Percentiles rank a stretch among this genome's conserved stretches.
These are phyloP conservation scores for Meda fulgida DNA, from an alignment of 2,797 vertebrate genomes.

Conservation along the genomic window DNA sequence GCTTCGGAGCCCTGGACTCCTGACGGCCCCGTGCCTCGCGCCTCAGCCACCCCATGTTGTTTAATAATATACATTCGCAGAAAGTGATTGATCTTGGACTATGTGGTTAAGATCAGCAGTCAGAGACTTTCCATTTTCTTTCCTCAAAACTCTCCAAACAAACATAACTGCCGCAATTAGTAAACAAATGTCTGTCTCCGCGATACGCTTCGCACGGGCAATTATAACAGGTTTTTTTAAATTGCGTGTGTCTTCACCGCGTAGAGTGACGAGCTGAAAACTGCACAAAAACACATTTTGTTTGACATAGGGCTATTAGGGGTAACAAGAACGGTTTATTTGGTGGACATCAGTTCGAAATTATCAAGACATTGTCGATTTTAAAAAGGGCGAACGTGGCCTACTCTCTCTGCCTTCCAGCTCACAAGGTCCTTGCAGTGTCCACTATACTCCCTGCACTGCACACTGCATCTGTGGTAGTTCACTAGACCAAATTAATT, in stretches of 20 bases:
- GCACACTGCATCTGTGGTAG: not conserved
- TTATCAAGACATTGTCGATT: slow-evolving; percentile 6
- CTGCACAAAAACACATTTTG: not conserved
- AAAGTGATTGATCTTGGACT: slow-evolving; percentile 90
- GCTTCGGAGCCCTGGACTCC: slow-evolving; percentile 85
- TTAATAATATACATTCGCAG: slow-evolving; percentile 97
- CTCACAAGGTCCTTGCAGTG: not conserved
- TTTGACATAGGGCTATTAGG: slow-evolving; percentile 12
- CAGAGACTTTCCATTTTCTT: slow-evolving; percentile 82
- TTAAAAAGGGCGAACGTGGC: not conserved
- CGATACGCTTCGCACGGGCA: not conserved
- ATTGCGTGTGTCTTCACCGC: not conserved
- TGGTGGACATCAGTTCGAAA: slow-evolving; percentile 17
- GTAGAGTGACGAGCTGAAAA: slow-evolving; percentile 2
- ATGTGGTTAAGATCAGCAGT: slow-evolving; percentile 83
- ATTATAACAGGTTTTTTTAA: slow-evolving; percentile 25
- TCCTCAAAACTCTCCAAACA: slow-evolving; percentile 85
- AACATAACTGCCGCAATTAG: slow-evolving; percentile 78
- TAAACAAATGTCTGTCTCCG: slow-evolving; percentile 74
- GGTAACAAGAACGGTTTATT: slow-evolving; percentile 10
- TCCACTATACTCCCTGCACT: not conserved
- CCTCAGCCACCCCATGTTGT: slow-evolving; percentile 91
- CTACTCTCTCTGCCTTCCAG: not conserved
- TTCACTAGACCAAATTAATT: too few species aligned
- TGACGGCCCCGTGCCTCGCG: slow-evolving; percentile 89